phyloP scores from a whole-genome alignment of 2,888 invertebrate genomes.

The Netelia inedita region DNA sequence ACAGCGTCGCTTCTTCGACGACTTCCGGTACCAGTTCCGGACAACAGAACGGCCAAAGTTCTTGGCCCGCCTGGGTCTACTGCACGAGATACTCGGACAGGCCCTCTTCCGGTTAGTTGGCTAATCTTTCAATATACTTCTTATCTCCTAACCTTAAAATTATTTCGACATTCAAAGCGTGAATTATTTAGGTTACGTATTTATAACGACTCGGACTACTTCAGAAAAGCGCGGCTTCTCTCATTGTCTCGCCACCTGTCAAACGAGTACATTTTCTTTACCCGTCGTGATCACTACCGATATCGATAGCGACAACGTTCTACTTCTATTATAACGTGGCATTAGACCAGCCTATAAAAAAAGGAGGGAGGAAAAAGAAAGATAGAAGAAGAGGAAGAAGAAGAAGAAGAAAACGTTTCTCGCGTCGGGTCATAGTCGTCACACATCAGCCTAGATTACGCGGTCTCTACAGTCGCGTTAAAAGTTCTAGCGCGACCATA shows the following conservation, averaged over 20 bases:
- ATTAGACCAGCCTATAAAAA: too few species aligned
- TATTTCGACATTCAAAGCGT: background rate
- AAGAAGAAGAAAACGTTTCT: slow-evolving; percentile 3
- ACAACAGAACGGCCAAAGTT: slow-evolving; percentile 78
- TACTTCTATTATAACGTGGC: slow-evolving; percentile 24
- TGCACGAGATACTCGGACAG: slow-evolving; percentile 98
- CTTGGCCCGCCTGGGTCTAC: slow-evolving; percentile 99
- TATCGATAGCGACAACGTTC: slow-evolving; percentile 19
- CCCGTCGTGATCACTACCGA: slow-evolving; percentile 5
- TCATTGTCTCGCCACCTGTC: background rate
- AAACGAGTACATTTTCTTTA: background rate
- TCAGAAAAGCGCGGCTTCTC: background rate
- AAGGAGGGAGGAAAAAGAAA: too few species aligned
- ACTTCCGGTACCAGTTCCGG: slow-evolving; percentile 70
- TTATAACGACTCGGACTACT: background rate
- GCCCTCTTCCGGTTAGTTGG: slow-evolving; percentile 84
- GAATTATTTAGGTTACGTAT: background rate
- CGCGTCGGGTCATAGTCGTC: slow-evolving; percentile 54
- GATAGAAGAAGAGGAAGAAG: too few species aligned
- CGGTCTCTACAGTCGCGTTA: slow-evolving; percentile 25
- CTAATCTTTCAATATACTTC: slow-evolving; percentile 4
- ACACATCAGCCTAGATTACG: slow-evolving; percentile 61
- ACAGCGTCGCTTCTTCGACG: slow-evolving; percentile 75
- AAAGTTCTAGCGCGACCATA: slow-evolving; percentile 37
- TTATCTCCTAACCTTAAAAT: background rate